These are phyloP conservation scores for Puntigrus tetrazona DNA, from an alignment of 2,113 vertebrate genomes.

Conservation along the genomic window DNA sequence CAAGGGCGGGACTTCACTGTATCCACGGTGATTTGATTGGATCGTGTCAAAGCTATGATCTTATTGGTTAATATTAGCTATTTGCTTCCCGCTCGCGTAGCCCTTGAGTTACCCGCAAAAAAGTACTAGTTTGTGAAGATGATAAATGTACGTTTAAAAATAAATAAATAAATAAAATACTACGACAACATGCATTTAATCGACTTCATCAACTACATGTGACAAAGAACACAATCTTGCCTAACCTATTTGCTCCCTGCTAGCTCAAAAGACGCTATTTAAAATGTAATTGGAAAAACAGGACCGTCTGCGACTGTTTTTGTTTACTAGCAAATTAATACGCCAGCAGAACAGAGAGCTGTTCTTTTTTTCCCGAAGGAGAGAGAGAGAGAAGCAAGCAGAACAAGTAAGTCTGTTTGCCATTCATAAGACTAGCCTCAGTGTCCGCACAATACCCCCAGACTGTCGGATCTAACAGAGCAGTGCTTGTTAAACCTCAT, in stretches of 20 bases:
- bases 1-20: not conserved
- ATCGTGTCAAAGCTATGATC: not conserved
- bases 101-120: not conserved
- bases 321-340: constrained; percentile 19
- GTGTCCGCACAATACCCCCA: constrained; percentile 4
- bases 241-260: not conserved
- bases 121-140: not conserved
- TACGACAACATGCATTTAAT: not conserved
- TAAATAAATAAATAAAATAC: not conserved
- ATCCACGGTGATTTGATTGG: not conserved
- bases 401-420: constrained; percentile 5
- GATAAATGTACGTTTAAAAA: not conserved
- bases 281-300: not conserved
- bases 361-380: not conserved
- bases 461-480: not conserved
- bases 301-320: constrained; percentile 14
- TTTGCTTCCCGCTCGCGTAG: not conserved
- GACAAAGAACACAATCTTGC: not conserved
- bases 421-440: not conserved
- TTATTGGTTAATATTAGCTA: not conserved
- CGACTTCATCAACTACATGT: not conserved
- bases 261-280: not conserved
- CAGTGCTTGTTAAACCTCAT: constrained; percentile 41
- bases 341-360: not conserved
- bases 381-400: constrained; percentile 1